These are phyloP conservation scores for Vultur gryphus DNA, from an alignment of 2,797 vertebrate genomes.

Conservation along the genomic window DNA sequence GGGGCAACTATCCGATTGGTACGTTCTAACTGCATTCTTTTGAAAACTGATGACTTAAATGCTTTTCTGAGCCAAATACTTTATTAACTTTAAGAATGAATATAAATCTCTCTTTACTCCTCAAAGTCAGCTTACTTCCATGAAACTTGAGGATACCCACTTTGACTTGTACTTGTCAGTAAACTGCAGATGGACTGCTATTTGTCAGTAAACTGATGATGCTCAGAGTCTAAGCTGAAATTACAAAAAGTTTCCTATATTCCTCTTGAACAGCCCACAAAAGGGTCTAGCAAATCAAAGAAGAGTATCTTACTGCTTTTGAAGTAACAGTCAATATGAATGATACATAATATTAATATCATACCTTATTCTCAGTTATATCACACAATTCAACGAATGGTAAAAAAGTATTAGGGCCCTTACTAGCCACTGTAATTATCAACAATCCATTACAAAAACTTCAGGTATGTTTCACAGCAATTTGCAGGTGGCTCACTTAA, in stretches of 20 bases:
- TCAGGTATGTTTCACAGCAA: neutral
- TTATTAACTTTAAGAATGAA: neutral
- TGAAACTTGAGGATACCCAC: neutral
- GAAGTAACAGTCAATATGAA: neutral
- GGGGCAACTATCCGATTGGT: neutral
- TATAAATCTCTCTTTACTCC: neutral
- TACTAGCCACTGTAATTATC: neutral
- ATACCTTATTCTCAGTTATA: neutral
- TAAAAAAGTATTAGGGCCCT: neutral
- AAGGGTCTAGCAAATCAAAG: neutral
- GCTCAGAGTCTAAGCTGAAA: neutral
- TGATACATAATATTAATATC: rapidly evolving
- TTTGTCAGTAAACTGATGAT: neutral
- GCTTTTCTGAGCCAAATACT: neutral
- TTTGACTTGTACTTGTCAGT: neutral
- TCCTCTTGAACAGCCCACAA: neutral
- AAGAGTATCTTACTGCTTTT: neutral
- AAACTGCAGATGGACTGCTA: neutral
- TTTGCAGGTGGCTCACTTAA: neutral
- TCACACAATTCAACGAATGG: neutral
- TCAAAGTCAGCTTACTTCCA: neutral
- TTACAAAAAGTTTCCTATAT: neutral
- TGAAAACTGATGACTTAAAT: neutral
- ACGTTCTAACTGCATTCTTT: neutral
- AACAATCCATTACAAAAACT: neutral